Percentiles rank a stretch among this genome's conserved stretches.
Evolutionary conservation across 37 sponge, comb jelly and placozoan species (phyloP).

Genomic region (Lycopodina hypogea): DNA sequence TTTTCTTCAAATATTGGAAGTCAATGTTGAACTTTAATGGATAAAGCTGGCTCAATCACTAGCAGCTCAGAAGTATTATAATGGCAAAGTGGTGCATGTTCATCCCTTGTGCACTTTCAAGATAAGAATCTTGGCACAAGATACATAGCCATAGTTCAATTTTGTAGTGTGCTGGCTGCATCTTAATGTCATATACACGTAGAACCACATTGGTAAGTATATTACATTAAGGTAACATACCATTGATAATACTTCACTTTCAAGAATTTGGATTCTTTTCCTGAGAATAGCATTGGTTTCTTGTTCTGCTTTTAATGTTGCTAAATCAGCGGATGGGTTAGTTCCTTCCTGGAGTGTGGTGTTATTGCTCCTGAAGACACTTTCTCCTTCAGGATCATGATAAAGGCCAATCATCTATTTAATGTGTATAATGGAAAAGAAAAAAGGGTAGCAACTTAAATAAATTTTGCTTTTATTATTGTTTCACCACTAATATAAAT

Average conservation of each 20-base stretch:
- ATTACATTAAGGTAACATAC: too few species aligned
- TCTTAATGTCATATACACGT: too few species aligned
- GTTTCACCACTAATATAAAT: background rate
- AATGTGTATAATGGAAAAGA: background rate
- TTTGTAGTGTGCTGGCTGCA: too few species aligned
- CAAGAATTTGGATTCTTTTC: background rate
- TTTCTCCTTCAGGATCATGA: conserved; percentile 12
- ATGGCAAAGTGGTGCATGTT: too few species aligned
- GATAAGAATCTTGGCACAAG: too few species aligned
- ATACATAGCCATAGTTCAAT: too few species aligned
- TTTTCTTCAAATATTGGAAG: too few species aligned
- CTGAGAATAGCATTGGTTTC: background rate
- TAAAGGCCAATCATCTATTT: conserved; percentile 12
- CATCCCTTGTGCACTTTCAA: too few species aligned
- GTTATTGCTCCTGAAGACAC: background rate
- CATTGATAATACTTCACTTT: background rate
- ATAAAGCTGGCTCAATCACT: too few species aligned
- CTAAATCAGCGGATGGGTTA: background rate
- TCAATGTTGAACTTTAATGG: too few species aligned
- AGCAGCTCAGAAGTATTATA: too few species aligned
- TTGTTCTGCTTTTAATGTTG: background rate
- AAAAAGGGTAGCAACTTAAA: background rate
- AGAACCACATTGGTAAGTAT: too few species aligned
- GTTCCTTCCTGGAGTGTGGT: background rate
- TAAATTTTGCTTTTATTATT: background rate